Base-by-base conservation (phyloP, 2,888 invertebrate species). In the Drosophila tripunctata region DNA sequence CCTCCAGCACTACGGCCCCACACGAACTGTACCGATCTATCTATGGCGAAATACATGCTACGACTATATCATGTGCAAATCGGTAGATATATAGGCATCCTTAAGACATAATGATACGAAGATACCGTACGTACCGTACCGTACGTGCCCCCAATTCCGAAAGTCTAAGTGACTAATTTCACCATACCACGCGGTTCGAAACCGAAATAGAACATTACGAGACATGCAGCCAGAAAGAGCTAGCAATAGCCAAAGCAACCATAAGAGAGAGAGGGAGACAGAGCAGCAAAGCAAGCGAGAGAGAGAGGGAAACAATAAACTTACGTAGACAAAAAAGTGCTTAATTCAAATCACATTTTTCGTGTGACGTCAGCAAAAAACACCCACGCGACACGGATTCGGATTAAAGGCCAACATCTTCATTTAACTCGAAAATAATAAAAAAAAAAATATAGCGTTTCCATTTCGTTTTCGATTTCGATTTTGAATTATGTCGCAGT, bases 151-250 rank as follows among this genome's bases (percentile, higher is more conserved):
- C 60, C 44, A 50, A 43, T 57, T 54, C 33, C 21, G 38, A 41
- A 7, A 36, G 35, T 36, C n/a, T n/a, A 35, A 8, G 36, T 58
- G 51, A 41, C 55, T 36, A 61, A 73, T 73, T 73, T 73, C 73
- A 73, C 57, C 70, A 73, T 43, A 70, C 58, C 69, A 73, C 70
- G 73, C 56, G 69, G 64, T 57, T 22, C 35, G n/a, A 22, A 27
- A 58, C 52, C 47, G 47, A 73, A 72, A 69, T 72, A 73, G 73
- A 73, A 73, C 45, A 64, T 73, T 40, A 58, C 63, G n/a, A 41
- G 22, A n/a, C 45, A 14, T 8, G 3, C 8, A 24, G 27, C 12
- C 30, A 1, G 27, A 45, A 15, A 27, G 15, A 15, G 55, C 30
- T 8, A 10, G 36, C n/a, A 12, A 45, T 12, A 43, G 1, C 8